phyloP scores from a whole-genome alignment of 1,140 invertebrate genomes.

The Chrysopa pallens region DNA sequence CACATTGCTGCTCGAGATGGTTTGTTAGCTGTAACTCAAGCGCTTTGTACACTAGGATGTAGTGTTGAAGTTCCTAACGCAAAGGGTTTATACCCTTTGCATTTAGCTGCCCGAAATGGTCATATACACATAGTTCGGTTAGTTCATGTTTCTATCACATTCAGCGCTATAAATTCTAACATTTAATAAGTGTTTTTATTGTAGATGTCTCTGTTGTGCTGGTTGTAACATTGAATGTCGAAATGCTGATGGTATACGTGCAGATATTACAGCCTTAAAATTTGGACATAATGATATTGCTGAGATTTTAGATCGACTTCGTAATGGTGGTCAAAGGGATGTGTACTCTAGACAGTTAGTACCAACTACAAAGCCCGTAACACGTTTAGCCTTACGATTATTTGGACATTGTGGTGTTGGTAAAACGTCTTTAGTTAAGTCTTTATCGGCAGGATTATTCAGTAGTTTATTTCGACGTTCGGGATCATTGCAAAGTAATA shows the following conservation, averaged over 20 bases:
- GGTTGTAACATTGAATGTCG: conserved; percentile 48
- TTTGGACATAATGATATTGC: conserved; percentile 59
- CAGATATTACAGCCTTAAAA: conserved; percentile 66
- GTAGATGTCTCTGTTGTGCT: conserved; percentile 50
- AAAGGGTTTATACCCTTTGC: conserved; percentile 50
- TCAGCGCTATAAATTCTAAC: too few relatives aligned
- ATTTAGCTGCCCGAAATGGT: conserved; percentile 54
- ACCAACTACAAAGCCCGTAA: conserved; percentile 38
- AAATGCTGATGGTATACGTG: conserved; percentile 55
- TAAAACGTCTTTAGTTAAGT: conserved; percentile 55
- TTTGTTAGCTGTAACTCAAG: conserved; percentile 46
- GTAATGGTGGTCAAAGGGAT: conserved; percentile 32
- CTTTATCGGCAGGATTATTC: conserved; percentile 49
- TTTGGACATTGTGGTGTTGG: conserved; percentile 62
- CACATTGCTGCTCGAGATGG: conserved; percentile 54
- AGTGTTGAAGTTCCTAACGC: conserved; percentile 49
- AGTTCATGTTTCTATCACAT: background rate
- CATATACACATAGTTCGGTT: conserved; percentile 54
- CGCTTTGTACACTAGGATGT: conserved; percentile 57
- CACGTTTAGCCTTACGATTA: conserved; percentile 54
- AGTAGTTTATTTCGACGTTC: conserved; percentile 41
- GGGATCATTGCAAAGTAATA: conserved; percentile 21
- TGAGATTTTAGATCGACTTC: conserved; percentile 48
- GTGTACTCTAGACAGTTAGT: conserved; percentile 52
- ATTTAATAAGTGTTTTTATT: too few relatives aligned